Evolutionary conservation across 2,797 vertebrate species (phyloP), one percentile per base, ranked within the genome.

Genomic region (Platalea minor): DNA sequence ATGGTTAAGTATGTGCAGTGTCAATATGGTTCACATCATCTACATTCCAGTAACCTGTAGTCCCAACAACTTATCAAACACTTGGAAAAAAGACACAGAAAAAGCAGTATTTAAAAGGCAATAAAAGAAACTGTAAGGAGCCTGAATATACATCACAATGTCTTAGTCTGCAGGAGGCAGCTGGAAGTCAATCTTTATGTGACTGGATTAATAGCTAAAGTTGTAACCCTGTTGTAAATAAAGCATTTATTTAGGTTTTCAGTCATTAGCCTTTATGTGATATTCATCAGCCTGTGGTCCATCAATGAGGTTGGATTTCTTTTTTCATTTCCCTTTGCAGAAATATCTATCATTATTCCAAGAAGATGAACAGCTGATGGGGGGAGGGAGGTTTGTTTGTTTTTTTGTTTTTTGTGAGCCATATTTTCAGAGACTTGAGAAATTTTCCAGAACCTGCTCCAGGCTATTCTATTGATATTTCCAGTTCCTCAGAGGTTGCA

Each of bases 361-460:
- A 45, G 4, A 89, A 14, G 24, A 67, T 56, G 64, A 88, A 67
- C 29, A 70, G 26, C 39, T 64, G 68, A 77, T 4, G 1, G 35
- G 41, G 43, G 13, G 53, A 74, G 41, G 37, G 37, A 85, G 19
- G 9, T 82, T 81, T 81, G n/a, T 64, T 80, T 77, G 56, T 0
- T 29, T 79, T 56, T 28, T 10, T 18, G 3, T 0, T 11, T 18
- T 73, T 91, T 11, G 24, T 64, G 45, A 86, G 70, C 24, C 39
- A 6, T 85, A 69, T 93, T 95, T 95, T 86, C 59, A 91, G 91
- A 87, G 64, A 91, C 89, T 92, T 88, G 39, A 93, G 83, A 86
- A 88, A 85, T 93, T 95, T 96, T 96, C 91, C 96, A 96, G 89
- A 96, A 93, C 31, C 69, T 79, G 54, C 73, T 96, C 89, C 91